Evolutionary conservation across 2,888 invertebrate species (phyloP), one percentile per base, ranked within the genome.

Genomic region (Rhogogaster chlorosoma): DNA sequence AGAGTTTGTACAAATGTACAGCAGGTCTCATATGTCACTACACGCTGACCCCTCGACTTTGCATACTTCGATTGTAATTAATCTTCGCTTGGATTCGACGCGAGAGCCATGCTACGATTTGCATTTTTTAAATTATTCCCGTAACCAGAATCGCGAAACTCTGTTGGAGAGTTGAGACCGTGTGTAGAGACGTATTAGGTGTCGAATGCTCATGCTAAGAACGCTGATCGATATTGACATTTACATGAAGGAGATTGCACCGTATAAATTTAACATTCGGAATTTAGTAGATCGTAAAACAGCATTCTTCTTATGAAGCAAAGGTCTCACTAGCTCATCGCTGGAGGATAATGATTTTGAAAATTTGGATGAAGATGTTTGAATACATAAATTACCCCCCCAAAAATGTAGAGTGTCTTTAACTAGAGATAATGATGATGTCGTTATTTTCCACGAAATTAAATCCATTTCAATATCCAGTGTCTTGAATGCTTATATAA

Each of bases 61-160:
- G 83, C 83, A 83, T 83, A 83, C 83, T 83, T 83, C 67, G 83
- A 83, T 83, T 83, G 83, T 83, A 83, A 83, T 83, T 70, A 83
- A 83, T 83, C 83, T 83, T 83, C 42, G 42, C 64, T 45, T 12
- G 67, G 15, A 38, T 80, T 80, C 36, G 61, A 61, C 80, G 61
- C 29, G 38, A 80, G 83, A 49, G 45, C 42, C 29, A 49, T 64
- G 38, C 26, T 45, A 49, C 45, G 32, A 83, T 83, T 83, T 83
- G 70, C 83, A 83, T 83, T 70, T 70, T 83, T 83, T 80, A n/a
- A 83, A 80, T 80, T 57, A 80, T 80, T 80, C 38, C 38, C 57
- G 80, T 36, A 42, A 80, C 38, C n/a, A 32, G 36, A 61, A 80
- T 26, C 80, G 38, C 80, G 57, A 36, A 61, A 61, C 15, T 61